Evolutionary conservation across 2,888 invertebrate species (phyloP).

Genomic region (Drosophila siamana): DNA sequence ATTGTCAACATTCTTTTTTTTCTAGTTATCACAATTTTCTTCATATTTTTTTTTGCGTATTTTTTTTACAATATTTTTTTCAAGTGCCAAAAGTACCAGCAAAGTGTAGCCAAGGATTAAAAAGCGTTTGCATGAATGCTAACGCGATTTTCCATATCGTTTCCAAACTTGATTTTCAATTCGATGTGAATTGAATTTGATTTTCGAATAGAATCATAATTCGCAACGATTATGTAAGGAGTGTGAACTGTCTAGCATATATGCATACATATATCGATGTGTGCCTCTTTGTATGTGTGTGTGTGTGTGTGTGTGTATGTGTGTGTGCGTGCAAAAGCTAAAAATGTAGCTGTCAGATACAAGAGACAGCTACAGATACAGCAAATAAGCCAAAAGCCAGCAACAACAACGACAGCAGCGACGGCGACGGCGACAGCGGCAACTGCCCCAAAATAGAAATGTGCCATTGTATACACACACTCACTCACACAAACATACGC

Average conservation of each 20-base stretch:
- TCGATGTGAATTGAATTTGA: slow-evolving; percentile 16
- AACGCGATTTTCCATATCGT: not conserved
- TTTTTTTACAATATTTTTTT: slow-evolving; percentile 45
- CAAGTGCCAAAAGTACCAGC: slow-evolving; percentile 41
- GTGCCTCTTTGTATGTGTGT: slow-evolving; percentile 47
- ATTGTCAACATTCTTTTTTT: slow-evolving; percentile 7
- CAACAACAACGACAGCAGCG: slow-evolving; percentile 7
- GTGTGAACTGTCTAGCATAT: slow-evolving; percentile 29
- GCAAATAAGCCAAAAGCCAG: slow-evolving; percentile 33
- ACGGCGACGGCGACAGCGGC: slow-evolving; percentile 17
- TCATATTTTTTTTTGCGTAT: slow-evolving; percentile 14
- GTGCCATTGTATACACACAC: slow-evolving; percentile 47
- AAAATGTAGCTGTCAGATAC: slow-evolving; percentile 56
- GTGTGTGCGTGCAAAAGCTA: slow-evolving; percentile 52
- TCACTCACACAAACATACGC: slow-evolving; percentile 22
- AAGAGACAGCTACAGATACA: slow-evolving; percentile 35
- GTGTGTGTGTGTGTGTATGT: slow-evolving; percentile 47
- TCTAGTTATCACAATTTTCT: slow-evolving; percentile 3
- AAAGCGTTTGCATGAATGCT: not conserved
- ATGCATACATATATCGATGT: slow-evolving; percentile 20
- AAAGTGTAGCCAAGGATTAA: slow-evolving; percentile 20
- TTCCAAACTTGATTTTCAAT: slow-evolving; percentile 7
- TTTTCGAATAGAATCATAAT: slow-evolving; percentile 16
- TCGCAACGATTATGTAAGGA: slow-evolving; percentile 64
- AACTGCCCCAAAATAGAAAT: slow-evolving; percentile 64